These are phyloP conservation scores for Azorinus chamasolen DNA, from an alignment of 2,888 invertebrate species.

Conservation along the genomic window DNA sequence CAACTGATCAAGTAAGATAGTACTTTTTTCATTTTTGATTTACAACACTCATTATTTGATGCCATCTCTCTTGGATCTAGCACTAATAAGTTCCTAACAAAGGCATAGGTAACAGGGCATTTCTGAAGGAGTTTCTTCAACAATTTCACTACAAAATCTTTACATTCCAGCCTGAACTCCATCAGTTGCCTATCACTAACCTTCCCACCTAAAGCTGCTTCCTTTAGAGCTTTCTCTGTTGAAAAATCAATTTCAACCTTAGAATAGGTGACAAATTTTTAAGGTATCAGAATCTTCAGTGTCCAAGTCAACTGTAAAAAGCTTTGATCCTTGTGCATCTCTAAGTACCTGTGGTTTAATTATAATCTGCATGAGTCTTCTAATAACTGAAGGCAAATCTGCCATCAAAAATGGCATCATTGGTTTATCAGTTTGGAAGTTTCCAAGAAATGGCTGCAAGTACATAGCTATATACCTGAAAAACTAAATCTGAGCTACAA, in stretches of 20 bases:
- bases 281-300: too few relatives aligned
- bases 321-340: conserved; percentile 11
- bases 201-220: conserved; percentile 12
- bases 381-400: conserved; percentile 35
- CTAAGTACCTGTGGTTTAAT: conserved; percentile 34
- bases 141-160: conserved; percentile 26
- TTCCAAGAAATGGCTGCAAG: conserved; percentile 44
- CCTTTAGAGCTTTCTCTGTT: conserved; percentile 46
- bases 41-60: conserved; percentile 22
- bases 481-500: conserved; percentile 47
- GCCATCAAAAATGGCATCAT: conserved; percentile 45
- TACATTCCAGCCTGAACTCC: conserved; percentile 42
- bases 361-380: conserved; percentile 39
- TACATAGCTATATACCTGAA: conserved; percentile 41
- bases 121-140: conserved; percentile 40
- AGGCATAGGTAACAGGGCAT: conserved; percentile 40
- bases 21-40: conserved; percentile 34
- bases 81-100: conserved; percentile 40
- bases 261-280: too few relatives aligned
- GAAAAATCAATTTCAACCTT: conserved; percentile 48
- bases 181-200: conserved; percentile 36
- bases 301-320: conserved; percentile 30
- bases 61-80: conserved; percentile 46
- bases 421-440: conserved; percentile 51
- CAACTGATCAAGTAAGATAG: conserved; percentile 19